phyloP scores from a whole-genome alignment of 2,888 invertebrate genomes.

The Xanthia togata region DNA sequence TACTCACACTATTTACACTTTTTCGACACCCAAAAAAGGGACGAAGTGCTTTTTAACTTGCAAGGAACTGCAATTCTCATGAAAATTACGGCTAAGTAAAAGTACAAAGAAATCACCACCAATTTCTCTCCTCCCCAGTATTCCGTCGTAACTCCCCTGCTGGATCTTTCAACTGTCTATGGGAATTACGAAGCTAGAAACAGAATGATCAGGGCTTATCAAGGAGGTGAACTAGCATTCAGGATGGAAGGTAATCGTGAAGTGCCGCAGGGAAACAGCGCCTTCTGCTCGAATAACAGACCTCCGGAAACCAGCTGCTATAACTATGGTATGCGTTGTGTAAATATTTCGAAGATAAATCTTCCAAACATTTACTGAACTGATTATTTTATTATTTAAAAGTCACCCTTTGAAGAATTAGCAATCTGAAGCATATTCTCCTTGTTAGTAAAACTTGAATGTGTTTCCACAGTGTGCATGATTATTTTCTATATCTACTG shows the following conservation, averaged over 20 bases:
- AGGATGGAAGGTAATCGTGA: conserved; percentile 69
- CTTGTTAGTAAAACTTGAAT: background rate
- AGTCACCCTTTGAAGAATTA: background rate
- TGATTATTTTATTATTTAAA: background rate
- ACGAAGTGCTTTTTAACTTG: background rate
- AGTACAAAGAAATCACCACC: background rate
- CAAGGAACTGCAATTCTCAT: background rate
- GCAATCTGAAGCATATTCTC: background rate
- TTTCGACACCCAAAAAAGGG: background rate
- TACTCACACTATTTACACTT: background rate
- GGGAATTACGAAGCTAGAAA: conserved; percentile 62
- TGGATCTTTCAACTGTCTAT: conserved; percentile 70
- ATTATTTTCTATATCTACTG: background rate
- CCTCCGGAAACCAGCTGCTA: conserved; percentile 76
- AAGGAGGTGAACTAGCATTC: conserved; percentile 69
- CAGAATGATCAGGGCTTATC: conserved; percentile 57
- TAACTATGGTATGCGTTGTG: conserved; percentile 63
- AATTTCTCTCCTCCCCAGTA: conserved; percentile 59
- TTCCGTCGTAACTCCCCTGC: conserved; percentile 68
- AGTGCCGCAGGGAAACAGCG: conserved; percentile 61
- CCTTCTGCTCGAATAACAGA: conserved; percentile 62
- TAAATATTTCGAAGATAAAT: background rate
- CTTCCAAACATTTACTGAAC: background rate
- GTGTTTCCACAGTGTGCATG: background rate
- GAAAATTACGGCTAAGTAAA: background rate